These are phyloP conservation scores for Sylvia atricapilla DNA, from an alignment of 2,113 vertebrate species.

Conservation along the genomic window DNA sequence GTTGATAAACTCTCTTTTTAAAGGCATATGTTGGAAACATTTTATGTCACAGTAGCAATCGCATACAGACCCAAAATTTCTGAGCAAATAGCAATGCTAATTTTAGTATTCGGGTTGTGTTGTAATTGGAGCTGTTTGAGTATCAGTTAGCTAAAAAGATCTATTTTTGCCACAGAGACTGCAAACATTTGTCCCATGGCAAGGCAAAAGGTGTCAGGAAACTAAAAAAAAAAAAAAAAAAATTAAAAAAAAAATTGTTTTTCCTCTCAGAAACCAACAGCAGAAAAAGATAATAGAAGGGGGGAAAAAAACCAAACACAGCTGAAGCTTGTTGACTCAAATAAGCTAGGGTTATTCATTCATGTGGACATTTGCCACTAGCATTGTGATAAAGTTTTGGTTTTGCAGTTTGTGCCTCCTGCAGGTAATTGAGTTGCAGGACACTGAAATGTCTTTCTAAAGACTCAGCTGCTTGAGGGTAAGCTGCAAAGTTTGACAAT, in stretches of 20 bases:
- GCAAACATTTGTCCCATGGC: background rate
- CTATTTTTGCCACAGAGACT: background rate
- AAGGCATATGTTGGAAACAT: background rate
- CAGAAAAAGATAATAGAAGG: background rate
- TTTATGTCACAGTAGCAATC: background rate
- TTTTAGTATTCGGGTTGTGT: background rate
- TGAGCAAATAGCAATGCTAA: background rate
- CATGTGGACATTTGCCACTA: background rate
- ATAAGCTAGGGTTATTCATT: background rate
- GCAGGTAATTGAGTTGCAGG: background rate
- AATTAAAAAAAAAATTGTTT: background rate
- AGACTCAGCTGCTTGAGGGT: background rate
- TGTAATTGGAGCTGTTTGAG: background rate
- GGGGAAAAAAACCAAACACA: background rate
- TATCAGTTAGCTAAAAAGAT: background rate
- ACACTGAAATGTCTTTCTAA: background rate
- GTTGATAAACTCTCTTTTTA: background rate
- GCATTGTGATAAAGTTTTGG: background rate
- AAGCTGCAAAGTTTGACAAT: background rate
- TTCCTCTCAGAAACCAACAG: background rate
- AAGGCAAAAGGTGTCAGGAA: background rate
- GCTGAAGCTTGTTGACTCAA: background rate
- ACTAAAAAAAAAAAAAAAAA: background rate
- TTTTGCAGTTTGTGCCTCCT: background rate
- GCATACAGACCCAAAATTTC: background rate